phyloP scores from a whole-genome alignment of 2,797 vertebrate species.

The Myotis planiceps region DNA sequence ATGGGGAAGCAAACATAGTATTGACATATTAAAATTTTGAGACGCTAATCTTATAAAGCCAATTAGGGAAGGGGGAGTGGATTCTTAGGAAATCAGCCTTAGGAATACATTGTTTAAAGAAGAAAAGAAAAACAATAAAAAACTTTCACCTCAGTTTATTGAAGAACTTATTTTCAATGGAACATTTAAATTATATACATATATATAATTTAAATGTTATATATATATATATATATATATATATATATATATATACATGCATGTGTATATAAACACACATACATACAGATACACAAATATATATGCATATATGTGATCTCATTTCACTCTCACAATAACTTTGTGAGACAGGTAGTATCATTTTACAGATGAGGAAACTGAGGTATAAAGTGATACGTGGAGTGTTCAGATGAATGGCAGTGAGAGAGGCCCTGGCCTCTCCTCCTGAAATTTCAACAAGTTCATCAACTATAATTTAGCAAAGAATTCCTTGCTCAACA shows the following conservation, averaged over 20 bases:
- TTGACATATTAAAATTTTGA: not conserved
- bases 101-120: not conserved
- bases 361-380: not conserved
- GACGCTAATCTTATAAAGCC: not conserved
- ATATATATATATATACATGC: not conserved
- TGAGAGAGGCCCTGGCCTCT: too few relatives aligned
- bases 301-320: not conserved
- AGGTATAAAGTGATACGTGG: not conserved
- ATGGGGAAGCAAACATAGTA: not conserved
- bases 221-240: not conserved
- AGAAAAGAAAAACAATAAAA: not conserved
- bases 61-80: not conserved
- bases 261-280: rapidly evolving
- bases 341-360: not conserved
- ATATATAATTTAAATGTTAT: not conserved
- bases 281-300: not conserved
- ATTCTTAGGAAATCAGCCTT: not conserved
- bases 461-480: too few relatives aligned
- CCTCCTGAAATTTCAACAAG: too few relatives aligned
- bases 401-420: too few relatives aligned
- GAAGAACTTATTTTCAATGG: not conserved
- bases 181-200: not conserved
- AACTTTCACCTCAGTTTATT: not conserved
- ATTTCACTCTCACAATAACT: not conserved
- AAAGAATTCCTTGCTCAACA: too few relatives aligned